A percentile compares a stretch with the other conserved stretches of the same genome.
phyloP scores from a whole-genome alignment of 92 coral and sea anemone species.

The Paramuricea clavata region DNA sequence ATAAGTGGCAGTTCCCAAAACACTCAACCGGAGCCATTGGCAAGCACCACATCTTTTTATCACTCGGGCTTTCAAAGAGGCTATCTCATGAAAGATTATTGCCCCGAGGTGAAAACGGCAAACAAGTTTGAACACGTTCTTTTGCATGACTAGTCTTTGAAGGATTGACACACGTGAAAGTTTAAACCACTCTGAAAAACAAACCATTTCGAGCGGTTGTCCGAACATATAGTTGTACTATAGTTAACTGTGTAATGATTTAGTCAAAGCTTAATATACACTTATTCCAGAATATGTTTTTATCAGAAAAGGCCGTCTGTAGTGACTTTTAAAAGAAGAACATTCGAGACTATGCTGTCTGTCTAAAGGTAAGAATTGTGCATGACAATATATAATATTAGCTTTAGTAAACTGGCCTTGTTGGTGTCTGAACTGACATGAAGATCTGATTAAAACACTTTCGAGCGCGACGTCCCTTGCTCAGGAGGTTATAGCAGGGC shows the following conservation, averaged over 20 bases:
- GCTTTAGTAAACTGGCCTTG: neutral
- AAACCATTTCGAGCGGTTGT: neutral
- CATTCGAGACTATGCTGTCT: neutral
- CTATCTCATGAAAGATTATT: neutral
- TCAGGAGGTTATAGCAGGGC: no score
- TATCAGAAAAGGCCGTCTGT: neutral
- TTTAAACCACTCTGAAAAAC: neutral
- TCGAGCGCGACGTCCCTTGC: no score
- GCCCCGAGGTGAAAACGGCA: neutral
- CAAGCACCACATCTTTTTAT: neutral
- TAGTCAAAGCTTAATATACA: neutral
- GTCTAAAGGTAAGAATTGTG: slow-evolving; percentile 7
- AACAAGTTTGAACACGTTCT: neutral
- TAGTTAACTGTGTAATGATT: neutral
- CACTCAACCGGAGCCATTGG: neutral
- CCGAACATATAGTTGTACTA: no score
- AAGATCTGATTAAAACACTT: no score
- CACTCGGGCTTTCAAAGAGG: neutral
- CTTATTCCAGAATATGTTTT: neutral
- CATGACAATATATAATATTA: neutral
- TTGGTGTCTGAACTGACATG: neutral
- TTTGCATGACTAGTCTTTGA: slow-evolving; percentile 8
- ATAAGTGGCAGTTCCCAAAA: slow-evolving; percentile 19
- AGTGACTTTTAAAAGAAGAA: neutral
- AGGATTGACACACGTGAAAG: slow-evolving; percentile 4